Percentiles rank a stretch among this genome's conserved stretches.
Conservation (phyloP, 53 echinoderm and acorn worm species). For the Holothuria leucospilota region DNA sequence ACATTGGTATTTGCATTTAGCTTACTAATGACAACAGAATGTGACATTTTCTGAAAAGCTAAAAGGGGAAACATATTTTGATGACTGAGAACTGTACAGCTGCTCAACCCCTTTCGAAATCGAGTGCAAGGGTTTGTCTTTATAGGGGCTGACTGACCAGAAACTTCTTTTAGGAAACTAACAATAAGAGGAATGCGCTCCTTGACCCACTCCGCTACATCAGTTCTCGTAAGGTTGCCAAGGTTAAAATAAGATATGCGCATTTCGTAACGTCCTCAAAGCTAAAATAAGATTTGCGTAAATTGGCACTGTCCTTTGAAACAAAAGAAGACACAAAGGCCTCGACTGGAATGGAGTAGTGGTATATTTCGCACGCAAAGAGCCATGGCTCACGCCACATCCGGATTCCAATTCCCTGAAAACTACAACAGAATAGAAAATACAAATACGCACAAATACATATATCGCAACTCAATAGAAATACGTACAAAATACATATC, state of each 20-base stretch:
- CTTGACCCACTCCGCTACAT: neutral
- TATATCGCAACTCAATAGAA: too few relatives aligned
- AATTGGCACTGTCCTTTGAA: neutral
- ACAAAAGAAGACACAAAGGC: too few relatives aligned
- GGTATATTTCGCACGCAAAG: too few relatives aligned
- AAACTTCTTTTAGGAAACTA: neutral
- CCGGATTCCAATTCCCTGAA: too few relatives aligned
- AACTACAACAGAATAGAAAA: too few relatives aligned
- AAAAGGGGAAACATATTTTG: neutral
- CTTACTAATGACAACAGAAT: constrained; percentile 20
- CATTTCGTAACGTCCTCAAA: too few relatives aligned
- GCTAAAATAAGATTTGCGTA: neutral
- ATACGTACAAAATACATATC: too few relatives aligned
- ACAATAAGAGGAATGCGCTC: constrained; percentile 1
- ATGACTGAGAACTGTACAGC: neutral
- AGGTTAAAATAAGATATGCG: too few relatives aligned
- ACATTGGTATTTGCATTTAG: neutral
- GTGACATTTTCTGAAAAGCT: constrained; percentile 4
- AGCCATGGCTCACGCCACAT: too few relatives aligned
- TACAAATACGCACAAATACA: too few relatives aligned
- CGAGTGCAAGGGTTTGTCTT: neutral
- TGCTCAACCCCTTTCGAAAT: constrained; percentile 7
- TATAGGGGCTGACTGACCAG: neutral
- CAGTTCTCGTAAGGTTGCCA: neutral
- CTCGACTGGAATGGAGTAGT: too few relatives aligned